A percentile compares a stretch with the other conserved stretches of the same genome.
Conservation (phyloP, 2,113 vertebrate genomes). For the Phodopus roborovskii region DNA sequence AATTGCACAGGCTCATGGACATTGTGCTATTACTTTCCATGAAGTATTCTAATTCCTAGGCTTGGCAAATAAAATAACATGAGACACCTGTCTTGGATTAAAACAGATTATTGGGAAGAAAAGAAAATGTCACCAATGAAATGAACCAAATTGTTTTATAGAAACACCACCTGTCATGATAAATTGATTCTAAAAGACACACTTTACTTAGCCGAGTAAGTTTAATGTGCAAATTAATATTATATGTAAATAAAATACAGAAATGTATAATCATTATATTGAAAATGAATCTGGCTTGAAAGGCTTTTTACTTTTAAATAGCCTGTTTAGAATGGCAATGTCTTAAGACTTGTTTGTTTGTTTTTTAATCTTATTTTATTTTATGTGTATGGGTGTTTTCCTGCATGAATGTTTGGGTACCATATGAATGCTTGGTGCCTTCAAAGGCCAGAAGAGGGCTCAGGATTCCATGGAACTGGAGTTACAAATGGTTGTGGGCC, state of each 20-base stretch:
- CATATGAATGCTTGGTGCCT: neutral
- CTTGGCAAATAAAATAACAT: constrained; percentile 32
- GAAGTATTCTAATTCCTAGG: constrained; percentile 10
- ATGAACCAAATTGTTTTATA: constrained; percentile 11
- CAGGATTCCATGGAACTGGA: neutral
- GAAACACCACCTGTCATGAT: neutral
- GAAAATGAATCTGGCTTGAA: constrained; percentile 45
- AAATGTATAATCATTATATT: neutral
- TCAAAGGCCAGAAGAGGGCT: neutral
- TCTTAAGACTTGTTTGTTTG: neutral
- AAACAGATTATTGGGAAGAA: neutral
- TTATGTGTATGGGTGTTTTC: neutral
- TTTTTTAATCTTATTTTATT: neutral
- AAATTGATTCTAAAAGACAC: constrained; percentile 45
- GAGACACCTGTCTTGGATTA: constrained; percentile 7
- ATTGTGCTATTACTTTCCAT: constrained; percentile 17
- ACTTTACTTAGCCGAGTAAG: constrained; percentile 39
- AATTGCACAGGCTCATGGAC: constrained; percentile 49
- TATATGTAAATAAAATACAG: neutral
- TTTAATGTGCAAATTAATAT: constrained; percentile 16
- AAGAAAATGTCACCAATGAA: constrained; percentile 20
- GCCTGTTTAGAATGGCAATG: neutral
- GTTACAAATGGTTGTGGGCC: neutral
- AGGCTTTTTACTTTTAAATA: neutral
- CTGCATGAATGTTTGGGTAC: neutral